Evolutionary conservation across 2,888 invertebrate species (phyloP).

Genomic region (Tinea semifulvella): DNA sequence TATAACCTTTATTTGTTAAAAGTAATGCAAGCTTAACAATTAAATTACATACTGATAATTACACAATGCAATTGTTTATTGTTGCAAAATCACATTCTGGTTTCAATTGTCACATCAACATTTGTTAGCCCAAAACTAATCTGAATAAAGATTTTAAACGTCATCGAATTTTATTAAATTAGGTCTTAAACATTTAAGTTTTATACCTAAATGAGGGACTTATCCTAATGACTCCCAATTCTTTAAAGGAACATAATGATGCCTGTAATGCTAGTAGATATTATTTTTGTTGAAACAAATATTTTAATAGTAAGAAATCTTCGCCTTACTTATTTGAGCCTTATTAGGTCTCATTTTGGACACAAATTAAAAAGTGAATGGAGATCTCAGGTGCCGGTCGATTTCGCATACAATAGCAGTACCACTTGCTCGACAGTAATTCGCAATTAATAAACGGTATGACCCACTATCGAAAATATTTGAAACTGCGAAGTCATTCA

Average conservation of each 20-base stretch:
- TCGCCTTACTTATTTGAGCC: conserved; percentile 3
- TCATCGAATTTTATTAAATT: no score
- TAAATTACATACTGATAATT: neutral
- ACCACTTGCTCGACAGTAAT: conserved; percentile 49
- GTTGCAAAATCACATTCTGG: conserved; percentile 1
- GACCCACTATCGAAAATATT: conserved; percentile 45
- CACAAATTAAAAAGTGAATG: conserved; percentile 14
- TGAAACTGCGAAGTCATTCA: conserved; percentile 46
- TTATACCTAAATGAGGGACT: no score
- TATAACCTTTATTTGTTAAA: no score
- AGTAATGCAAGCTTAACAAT: neutral
- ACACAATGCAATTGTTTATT: conserved; percentile 3
- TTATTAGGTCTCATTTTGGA: conserved; percentile 3
- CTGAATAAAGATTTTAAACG: no score
- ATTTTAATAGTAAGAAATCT: no score
- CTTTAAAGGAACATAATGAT: no score
- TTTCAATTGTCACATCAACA: neutral
- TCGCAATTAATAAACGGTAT: conserved; percentile 56
- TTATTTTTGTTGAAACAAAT: no score
- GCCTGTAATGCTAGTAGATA: no score
- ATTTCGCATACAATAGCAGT: conserved; percentile 39
- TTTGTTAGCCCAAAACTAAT: neutral
- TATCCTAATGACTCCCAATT: no score
- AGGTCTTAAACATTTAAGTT: no score
- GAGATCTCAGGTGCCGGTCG: conserved; percentile 4